phyloP scores from a whole-genome alignment of 2,888 invertebrate species.

The Nowickia ferox region DNA sequence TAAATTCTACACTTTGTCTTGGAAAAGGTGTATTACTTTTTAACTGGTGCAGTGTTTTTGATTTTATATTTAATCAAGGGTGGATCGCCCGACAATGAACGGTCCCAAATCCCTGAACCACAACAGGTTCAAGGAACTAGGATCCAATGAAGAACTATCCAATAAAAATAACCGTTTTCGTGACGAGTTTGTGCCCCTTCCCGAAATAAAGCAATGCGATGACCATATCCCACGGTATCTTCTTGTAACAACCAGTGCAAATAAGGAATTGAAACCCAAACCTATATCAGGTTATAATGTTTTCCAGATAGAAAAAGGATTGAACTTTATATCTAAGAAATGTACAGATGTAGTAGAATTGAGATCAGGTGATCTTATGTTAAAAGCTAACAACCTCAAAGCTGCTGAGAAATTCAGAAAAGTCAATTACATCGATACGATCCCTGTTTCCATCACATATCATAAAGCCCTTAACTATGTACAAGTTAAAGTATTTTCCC shows the following conservation, averaged over 20 bases:
- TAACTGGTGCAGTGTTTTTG: no score
- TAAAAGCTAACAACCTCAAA: conserved; percentile 31
- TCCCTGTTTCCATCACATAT: conserved; percentile 15
- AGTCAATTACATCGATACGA: conserved; percentile 7
- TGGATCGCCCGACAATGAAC: no score
- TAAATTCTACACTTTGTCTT: no score
- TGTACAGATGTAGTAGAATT: conserved; percentile 26
- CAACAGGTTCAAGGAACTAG: background rate
- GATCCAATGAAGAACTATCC: background rate
- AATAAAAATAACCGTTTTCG: conserved; percentile 13
- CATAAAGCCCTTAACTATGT: conserved; percentile 32
- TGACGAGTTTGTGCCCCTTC: background rate
- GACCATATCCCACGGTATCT: conserved; percentile 26
- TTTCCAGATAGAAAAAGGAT: conserved; percentile 41
- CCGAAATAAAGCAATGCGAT: conserved; percentile 1
- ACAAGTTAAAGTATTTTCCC: conserved; percentile 19
- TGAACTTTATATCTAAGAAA: conserved; percentile 33
- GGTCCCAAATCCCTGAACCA: conserved; percentile 3
- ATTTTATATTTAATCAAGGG: no score
- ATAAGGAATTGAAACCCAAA: conserved; percentile 2
- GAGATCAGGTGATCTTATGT: conserved; percentile 26
- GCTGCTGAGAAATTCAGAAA: conserved; percentile 48
- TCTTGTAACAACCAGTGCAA: background rate
- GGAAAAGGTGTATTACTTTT: no score
- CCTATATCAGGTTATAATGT: conserved; percentile 33